Conservation (phyloP, 2,888 invertebrate species). For the Sepioteuthis lessoniana region DNA sequence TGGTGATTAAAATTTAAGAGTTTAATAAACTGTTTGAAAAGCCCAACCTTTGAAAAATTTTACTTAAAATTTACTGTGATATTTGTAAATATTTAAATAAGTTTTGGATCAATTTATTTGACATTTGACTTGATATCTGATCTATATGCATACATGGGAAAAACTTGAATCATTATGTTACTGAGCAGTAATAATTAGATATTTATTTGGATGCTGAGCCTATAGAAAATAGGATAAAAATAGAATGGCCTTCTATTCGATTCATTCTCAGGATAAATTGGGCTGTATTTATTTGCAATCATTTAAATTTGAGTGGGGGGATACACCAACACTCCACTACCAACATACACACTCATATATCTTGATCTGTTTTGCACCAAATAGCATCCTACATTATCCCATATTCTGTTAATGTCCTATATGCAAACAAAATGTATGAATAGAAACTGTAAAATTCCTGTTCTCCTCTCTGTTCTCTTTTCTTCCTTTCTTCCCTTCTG, state of each 20-base stretch:
- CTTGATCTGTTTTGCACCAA: constrained; percentile 17
- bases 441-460: not conserved
- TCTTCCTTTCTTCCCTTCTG: not conserved
- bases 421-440: constrained; percentile 33
- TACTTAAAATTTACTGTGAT: no score
- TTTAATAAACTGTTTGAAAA: no score
- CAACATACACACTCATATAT: not conserved
- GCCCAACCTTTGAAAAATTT: no score
- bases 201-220: constrained; percentile 13
- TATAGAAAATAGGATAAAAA: not conserved
- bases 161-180: not conserved
- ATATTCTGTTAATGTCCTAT: not conserved
- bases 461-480: not conserved
- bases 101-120: no score
- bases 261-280: not conserved
- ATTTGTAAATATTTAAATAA: no score
- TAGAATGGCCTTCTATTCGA: not conserved
- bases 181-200: not conserved
- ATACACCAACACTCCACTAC: not conserved
- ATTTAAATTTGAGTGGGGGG: not conserved
- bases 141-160: not conserved
- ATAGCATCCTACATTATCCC: constrained; percentile 17
- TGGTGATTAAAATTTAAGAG: no score
- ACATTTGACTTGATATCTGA: no score
- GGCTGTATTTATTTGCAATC: not conserved